phyloP scores from a whole-genome alignment of 2,888 invertebrate genomes.

The Odontothrips loti region DNA sequence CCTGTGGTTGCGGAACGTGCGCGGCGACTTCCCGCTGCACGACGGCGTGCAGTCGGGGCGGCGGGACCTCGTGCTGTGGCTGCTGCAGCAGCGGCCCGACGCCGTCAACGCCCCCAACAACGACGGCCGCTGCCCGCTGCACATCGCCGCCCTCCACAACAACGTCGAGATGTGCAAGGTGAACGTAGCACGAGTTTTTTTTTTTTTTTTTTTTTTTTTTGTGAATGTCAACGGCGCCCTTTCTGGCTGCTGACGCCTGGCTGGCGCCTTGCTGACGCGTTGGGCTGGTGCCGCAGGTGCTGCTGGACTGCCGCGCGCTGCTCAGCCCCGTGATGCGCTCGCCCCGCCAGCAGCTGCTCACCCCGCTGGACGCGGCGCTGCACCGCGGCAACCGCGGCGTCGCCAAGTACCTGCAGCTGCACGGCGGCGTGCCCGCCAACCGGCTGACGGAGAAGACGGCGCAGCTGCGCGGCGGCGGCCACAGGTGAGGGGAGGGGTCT shows the following conservation, averaged over 20 bases:
- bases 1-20: slow-evolving; percentile 85
- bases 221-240: no score
- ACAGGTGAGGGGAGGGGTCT: neutral
- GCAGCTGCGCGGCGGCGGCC: slow-evolving; percentile 29
- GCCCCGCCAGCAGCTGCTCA: slow-evolving; percentile 77
- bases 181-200: slow-evolving; percentile 35
- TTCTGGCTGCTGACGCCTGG: no score
- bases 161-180: slow-evolving; percentile 89
- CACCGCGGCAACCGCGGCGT: slow-evolving; percentile 82
- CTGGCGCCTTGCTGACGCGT: slow-evolving; percentile 30
- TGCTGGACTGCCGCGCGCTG: slow-evolving; percentile 78
- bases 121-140: slow-evolving; percentile 87
- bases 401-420: slow-evolving; percentile 86
- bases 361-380: slow-evolving; percentile 87
- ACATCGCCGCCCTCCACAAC: slow-evolving; percentile 90
- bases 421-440: slow-evolving; percentile 79
- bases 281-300: slow-evolving; percentile 50
- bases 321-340: slow-evolving; percentile 80
- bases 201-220: slow-evolving; percentile 1
- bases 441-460: slow-evolving; percentile 51
- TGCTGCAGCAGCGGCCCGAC: slow-evolving; percentile 75
- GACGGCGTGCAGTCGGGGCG: slow-evolving; percentile 93
- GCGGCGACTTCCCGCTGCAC: slow-evolving; percentile 92
- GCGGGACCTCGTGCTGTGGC: slow-evolving; percentile 82
- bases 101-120: slow-evolving; percentile 84